Percentiles rank a stretch among this genome's conserved stretches.
Evolutionary conservation across 2,113 vertebrate genomes (phyloP).

Genomic region (Zosterops pallidus): DNA sequence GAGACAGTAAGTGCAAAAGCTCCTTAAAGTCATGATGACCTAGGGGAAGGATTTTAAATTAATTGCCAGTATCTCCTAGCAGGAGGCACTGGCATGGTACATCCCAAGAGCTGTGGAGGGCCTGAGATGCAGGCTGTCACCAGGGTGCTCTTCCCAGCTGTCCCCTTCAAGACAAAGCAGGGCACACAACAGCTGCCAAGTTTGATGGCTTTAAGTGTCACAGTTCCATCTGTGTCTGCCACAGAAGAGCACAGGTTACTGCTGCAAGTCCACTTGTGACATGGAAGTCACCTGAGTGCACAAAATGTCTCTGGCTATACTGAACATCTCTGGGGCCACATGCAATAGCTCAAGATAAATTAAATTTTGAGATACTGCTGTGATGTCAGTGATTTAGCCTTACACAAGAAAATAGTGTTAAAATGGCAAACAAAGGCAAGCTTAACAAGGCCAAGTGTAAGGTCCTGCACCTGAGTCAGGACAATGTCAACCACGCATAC

Average conservation of each 20-base stretch:
- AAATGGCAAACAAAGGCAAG: not conserved
- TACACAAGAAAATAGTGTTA: not conserved
- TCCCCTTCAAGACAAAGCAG: not conserved
- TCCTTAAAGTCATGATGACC: not conserved
- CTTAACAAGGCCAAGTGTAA: not conserved
- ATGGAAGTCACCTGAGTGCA: not conserved
- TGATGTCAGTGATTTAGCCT: not conserved
- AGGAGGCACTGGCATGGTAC: not conserved
- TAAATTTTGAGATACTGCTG: not conserved
- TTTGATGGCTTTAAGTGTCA: not conserved
- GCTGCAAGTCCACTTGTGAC: not conserved
- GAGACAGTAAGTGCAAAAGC: not conserved
- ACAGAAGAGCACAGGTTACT: not conserved
- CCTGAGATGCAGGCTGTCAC: not conserved
- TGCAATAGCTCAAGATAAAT: not conserved
- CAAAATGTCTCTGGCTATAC: not conserved
- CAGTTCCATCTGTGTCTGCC: not conserved
- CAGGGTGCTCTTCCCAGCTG: not conserved
- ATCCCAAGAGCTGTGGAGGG: not conserved
- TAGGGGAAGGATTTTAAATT: constrained; percentile 1
- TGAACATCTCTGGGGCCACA: not conserved
- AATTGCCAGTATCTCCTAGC: not conserved
- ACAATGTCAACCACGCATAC: not conserved
- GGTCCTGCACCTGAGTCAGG: not conserved
- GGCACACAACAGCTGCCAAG: not conserved